Evolutionary conservation across 2,797 vertebrate genomes (phyloP), one percentile per base, ranked within the genome.

Genomic region (Tachyglossus aculeatus): DNA sequence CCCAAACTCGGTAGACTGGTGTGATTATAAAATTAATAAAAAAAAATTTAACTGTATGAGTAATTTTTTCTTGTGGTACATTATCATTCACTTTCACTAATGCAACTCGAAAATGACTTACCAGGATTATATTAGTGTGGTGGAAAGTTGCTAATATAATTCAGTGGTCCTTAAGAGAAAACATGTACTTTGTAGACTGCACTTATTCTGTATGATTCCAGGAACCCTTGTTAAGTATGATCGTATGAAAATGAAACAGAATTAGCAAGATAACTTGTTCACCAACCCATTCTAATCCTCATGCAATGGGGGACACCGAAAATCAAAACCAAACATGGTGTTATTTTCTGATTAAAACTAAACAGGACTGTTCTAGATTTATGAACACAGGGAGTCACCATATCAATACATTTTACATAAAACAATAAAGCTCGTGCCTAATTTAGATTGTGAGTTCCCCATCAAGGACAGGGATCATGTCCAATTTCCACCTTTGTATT

Each of bases 21-120:
- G 10, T 9, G 21, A 52, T 80, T 71, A 32, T 75, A 67, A 77
- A 60, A 51, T 56, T 62, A 74, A 77, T 27, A 72, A 44, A 48
- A 54, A 81, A 65, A 70, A 12, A 24, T 74, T 77, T 70, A 80
- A 65, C 73, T 74, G 33, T 65, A 52, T 22, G 59, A 76, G 59
- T 55, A 40, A 41, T 73, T 76, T 86, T 84, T 54, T 71, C 19
- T 71, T 67, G 43, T 9, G 27, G 51, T 44, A 8, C 41, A 56
- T 63, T 78, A 34, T 82, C 81, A 64, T 54, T 88, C 81, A 80
- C 78, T 90, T 88, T 83, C 74, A 83, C 81, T 89, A 82, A 68
- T 22, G 59, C 2, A 9, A 74, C 68, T 80, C 2, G 16, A 82
- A 91, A 84, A 71, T 21, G 7, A 81, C 79, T 77, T 44, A 61